Evolutionary conservation across 2,888 invertebrate genomes (phyloP).

Genomic region (Entomobrya multifasciata): DNA sequence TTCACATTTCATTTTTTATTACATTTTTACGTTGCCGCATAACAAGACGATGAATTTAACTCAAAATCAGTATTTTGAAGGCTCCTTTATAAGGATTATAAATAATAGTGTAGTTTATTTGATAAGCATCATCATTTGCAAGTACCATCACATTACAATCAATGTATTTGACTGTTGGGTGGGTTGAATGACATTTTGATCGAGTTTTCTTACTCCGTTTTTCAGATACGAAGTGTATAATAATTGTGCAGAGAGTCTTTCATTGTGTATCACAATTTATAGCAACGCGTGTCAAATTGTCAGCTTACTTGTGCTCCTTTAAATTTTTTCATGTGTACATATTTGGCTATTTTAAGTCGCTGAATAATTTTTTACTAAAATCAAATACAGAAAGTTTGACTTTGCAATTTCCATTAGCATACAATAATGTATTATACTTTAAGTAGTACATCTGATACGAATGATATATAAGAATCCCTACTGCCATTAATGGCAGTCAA

Average conservation of each 20-base stretch:
- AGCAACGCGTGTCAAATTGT: constrained; percentile 49
- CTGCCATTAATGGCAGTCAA: constrained; percentile 31
- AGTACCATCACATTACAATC: too few species aligned
- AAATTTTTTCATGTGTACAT: neutral
- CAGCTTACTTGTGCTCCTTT: neutral
- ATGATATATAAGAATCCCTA: too few species aligned
- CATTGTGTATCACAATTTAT: constrained; percentile 1
- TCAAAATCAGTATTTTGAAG: constrained; percentile 11
- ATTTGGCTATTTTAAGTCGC: constrained; percentile 34
- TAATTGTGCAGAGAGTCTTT: constrained; percentile 21
- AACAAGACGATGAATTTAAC: constrained; percentile 27
- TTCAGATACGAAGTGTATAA: neutral
- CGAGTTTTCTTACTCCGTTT: constrained; percentile 51
- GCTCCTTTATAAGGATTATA: constrained; percentile 32
- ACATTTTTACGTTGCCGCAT: constrained; percentile 33
- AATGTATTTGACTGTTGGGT: too few species aligned
- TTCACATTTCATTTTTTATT: constrained; percentile 45
- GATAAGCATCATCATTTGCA: constrained; percentile 27
- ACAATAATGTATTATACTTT: constrained; percentile 14
- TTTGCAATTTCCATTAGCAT: constrained; percentile 56
- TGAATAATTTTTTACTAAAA: neutral
- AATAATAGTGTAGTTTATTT: neutral
- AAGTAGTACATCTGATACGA: constrained; percentile 41
- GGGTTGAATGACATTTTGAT: constrained; percentile 63
- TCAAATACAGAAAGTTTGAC: too few species aligned